These are phyloP conservation scores for Silurus asotus DNA, from an alignment of 2,113 vertebrate genomes.

Conservation along the genomic window DNA sequence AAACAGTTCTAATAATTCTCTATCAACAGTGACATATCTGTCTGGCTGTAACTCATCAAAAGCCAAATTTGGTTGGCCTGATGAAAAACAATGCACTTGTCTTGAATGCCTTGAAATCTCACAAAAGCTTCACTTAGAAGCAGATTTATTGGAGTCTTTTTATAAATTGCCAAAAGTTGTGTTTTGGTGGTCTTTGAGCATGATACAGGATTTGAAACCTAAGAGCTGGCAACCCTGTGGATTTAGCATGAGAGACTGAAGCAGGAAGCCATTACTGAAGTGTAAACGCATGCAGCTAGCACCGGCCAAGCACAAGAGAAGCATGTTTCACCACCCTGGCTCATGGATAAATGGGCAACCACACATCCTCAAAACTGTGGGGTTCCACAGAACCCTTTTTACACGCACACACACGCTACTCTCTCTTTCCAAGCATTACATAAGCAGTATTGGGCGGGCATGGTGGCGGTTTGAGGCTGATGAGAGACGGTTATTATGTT, in stretches of 20 bases:
- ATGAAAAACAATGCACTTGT: not conserved
- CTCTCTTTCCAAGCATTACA: conserved; percentile 61
- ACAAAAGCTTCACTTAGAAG: not conserved
- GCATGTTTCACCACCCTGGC: conserved; percentile 55
- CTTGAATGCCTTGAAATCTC: not conserved
- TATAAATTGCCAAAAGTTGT: not conserved
- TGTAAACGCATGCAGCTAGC: conserved; percentile 68
- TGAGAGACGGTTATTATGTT: conserved; percentile 69
- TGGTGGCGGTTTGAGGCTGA: conserved; percentile 65
- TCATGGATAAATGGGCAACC: conserved; percentile 26
- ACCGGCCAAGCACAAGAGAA: conserved; percentile 67
- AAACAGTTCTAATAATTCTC: not conserved
- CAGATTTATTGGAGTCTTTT: not conserved
- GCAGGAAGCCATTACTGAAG: conserved; percentile 73
- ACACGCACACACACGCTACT: conserved; percentile 17
- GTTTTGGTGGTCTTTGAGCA: not conserved
- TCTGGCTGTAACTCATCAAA: not conserved
- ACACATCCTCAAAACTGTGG: conserved; percentile 6
- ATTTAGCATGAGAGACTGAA: conserved; percentile 63
- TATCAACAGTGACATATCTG: not conserved
- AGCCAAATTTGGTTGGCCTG: not conserved
- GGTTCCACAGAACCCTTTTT: conserved; percentile 1
- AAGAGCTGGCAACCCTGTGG: conserved; percentile 9
- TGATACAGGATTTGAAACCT: not conserved
- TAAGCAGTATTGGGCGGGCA: conserved; percentile 61